Percentiles rank a stretch among this genome's conserved stretches.
These are phyloP conservation scores for Julus scandinavius DNA, from an alignment of 2,888 invertebrate genomes.

Conservation along the genomic window DNA sequence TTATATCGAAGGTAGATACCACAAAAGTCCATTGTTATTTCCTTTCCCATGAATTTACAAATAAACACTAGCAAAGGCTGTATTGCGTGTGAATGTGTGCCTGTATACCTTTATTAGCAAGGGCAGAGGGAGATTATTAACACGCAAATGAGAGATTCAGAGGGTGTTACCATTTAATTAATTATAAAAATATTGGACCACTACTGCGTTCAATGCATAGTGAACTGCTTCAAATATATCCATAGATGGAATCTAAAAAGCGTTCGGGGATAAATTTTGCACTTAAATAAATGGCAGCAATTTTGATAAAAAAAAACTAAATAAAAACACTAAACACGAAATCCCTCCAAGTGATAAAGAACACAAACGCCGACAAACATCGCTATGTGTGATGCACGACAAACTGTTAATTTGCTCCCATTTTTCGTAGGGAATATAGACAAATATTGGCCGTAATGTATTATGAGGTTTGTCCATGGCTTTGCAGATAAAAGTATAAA, in stretches of 20 bases:
- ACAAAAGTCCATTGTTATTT: neutral
- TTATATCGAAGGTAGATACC: neutral
- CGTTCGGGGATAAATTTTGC: slow-evolving; percentile 5
- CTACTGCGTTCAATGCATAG: neutral
- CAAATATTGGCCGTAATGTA: slow-evolving; percentile 39
- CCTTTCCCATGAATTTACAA: neutral
- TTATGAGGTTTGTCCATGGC: neutral
- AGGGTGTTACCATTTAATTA: slow-evolving; percentile 46
- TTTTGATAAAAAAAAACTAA: neutral
- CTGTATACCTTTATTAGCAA: neutral
- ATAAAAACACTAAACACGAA: slow-evolving; percentile 10
- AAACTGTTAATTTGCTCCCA: slow-evolving; percentile 29
- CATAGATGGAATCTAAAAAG: neutral
- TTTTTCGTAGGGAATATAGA: neutral
- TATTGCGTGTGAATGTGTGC: slow-evolving; percentile 28
- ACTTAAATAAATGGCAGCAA: slow-evolving; percentile 40
- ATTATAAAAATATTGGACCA: slow-evolving; percentile 31
- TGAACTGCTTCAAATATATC: neutral
- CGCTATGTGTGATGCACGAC: neutral
- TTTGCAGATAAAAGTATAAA: slow-evolving; percentile 42
- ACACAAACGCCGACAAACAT: slow-evolving; percentile 30
- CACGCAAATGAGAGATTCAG: slow-evolving; percentile 27
- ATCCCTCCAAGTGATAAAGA: neutral
- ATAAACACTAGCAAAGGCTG: neutral
- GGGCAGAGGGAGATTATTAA: slow-evolving; percentile 17